A percentile compares a stretch with the other conserved stretches of the same genome.
phyloP scores from a whole-genome alignment of 1,140 invertebrate genomes.

The Alviniconcha marisindica region DNA sequence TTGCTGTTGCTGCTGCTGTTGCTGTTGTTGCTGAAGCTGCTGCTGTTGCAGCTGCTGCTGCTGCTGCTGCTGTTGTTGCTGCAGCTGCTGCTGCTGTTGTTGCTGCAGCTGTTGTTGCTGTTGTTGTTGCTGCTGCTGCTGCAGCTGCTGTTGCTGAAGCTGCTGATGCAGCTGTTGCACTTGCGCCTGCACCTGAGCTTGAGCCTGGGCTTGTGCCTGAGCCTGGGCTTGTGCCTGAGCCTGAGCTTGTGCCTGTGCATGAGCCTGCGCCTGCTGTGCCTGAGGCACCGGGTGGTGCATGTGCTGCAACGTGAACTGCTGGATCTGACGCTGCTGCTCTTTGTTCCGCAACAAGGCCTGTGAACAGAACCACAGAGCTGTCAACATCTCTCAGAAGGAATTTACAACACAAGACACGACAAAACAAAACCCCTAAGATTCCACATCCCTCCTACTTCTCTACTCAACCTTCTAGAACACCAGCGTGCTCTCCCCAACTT shows the following conservation, averaged over 20 bases:
- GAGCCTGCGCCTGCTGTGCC: conserved; percentile 79
- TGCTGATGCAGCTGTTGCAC: conserved; percentile 71
- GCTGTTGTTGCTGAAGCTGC: too few relatives aligned
- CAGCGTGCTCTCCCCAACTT: too few relatives aligned
- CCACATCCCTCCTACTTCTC: too few relatives aligned
- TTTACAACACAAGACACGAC: too few relatives aligned
- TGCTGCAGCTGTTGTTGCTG: too few relatives aligned
- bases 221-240: conserved; percentile 74
- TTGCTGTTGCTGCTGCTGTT: conserved; percentile 14
- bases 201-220: conserved; percentile 30
- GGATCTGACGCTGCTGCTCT: conserved; percentile 68
- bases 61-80: not conserved
- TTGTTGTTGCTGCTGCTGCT: conserved; percentile 19
- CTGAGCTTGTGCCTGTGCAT: conserved; percentile 84
- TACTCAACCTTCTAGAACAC: too few relatives aligned
- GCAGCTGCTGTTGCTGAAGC: conserved; percentile 68
- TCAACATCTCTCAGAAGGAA: too few relatives aligned
- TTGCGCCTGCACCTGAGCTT: conserved; percentile 81
- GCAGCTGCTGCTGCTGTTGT: conserved; percentile 41
- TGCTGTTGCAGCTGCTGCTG: too few relatives aligned
- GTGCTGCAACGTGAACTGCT: conserved; percentile 62
- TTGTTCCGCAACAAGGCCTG: conserved; percentile 70
- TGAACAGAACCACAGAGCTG: too few relatives aligned
- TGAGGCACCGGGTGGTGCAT: conserved; percentile 68
- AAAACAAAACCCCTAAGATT: too few relatives aligned